Percentiles rank a stretch among this genome's conserved stretches.
Conservation (phyloP, 2,797 vertebrate genomes). For the Botia kubotai region DNA sequence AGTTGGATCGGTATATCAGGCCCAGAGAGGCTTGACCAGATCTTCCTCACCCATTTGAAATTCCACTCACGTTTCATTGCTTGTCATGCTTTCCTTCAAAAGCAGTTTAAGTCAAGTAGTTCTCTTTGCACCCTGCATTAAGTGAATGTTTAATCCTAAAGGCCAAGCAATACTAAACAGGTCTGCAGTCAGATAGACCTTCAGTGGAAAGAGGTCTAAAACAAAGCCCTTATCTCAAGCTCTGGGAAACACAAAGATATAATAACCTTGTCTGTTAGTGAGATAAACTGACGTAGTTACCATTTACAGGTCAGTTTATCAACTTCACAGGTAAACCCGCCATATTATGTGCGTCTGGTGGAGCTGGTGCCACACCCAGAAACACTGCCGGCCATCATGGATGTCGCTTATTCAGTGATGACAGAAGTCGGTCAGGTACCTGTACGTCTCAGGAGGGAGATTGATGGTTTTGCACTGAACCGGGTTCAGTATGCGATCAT, state of each 20-base stretch:
- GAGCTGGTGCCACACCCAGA: conserved; percentile 96
- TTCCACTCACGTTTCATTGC: conserved; percentile 39
- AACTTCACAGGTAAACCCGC: conserved; percentile 89
- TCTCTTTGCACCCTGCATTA: conserved; percentile 22
- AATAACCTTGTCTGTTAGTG: conserved; percentile 15
- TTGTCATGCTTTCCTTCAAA: conserved; percentile 21
- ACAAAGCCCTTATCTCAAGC: conserved; percentile 23
- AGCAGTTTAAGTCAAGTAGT: conserved; percentile 15
- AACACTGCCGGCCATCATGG: conserved; percentile 79
- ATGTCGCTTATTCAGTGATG: conserved; percentile 86
- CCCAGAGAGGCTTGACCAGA: conserved; percentile 16
- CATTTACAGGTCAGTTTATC: neutral
- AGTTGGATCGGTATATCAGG: no score
- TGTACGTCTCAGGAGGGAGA: conserved; percentile 86
- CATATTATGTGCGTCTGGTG: conserved; percentile 91
- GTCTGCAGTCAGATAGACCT: conserved; percentile 14
- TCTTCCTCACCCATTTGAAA: conserved; percentile 24
- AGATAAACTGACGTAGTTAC: neutral
- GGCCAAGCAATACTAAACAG: conserved; percentile 24
- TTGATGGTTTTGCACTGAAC: conserved; percentile 92
- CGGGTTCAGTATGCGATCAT: conserved; percentile 93
- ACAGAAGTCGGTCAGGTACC: conserved; percentile 89
- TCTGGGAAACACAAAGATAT: conserved; percentile 17
- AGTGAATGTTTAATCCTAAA: conserved; percentile 61
- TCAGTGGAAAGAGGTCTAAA: conserved; percentile 7